Evolutionary conservation across 1,140 invertebrate genomes (phyloP), one percentile per base, ranked within the genome.

Genomic region (Delia radicum): DNA sequence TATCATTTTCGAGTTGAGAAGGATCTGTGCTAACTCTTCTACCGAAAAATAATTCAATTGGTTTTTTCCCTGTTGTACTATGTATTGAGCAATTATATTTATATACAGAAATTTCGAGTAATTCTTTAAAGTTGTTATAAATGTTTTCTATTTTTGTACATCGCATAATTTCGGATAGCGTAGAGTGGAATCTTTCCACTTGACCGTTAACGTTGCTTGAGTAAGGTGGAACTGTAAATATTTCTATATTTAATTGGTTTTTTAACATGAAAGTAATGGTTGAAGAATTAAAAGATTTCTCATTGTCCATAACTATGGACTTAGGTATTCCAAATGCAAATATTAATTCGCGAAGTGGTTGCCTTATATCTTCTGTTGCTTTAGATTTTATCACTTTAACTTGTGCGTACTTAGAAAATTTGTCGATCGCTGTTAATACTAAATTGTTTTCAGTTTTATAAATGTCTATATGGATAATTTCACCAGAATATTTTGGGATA

Each of bases 281-380:
- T 15, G 46, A 31, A 18, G 77, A 80, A 24, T 78, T 79, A 5
- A 79, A 46, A 0, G 77, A 71, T 69, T 77, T 77, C 74, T 79
- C 75, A 33, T 80, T 79, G 18, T 80, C 77, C 26, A 79, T 74
- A 1, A 80, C 76, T 7, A 79, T 46, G n/a, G 5, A 0, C 26
- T 62, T 75, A 1, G 78, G 79, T 18, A 79, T 76, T 1, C 76
- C 77, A 21, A 63, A 77, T 8, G 61, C 65, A 29, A 80, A 78
- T 12, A 80, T 3, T 4, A 78, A 67, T 2, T 78, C 46, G 3
- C 69, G 3, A 26, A 76, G 12, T 13, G 46, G 67, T 61, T 26
- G 4, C 69, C 24, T 74, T 27, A 75, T 75, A 26, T 75, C 55
- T 67, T 65, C 61, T 27, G 27, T 42, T 63, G 74, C 55, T 75